Percentiles rank a stretch among this genome's conserved stretches.
Evolutionary conservation across 2,888 invertebrate genomes (phyloP).

Genomic region (Apodemia duryi): DNA sequence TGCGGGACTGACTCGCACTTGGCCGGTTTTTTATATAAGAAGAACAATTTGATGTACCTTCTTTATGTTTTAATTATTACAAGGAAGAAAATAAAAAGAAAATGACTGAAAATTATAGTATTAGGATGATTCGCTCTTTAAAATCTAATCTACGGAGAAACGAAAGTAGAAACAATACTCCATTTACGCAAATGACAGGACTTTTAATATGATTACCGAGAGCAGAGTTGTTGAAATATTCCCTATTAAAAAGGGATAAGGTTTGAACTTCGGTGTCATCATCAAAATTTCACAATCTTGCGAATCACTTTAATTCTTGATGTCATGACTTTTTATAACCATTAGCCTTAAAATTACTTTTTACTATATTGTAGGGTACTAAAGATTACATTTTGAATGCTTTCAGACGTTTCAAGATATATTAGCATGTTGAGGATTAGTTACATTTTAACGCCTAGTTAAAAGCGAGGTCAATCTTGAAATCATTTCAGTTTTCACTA

Average conservation of each 20-base stretch:
- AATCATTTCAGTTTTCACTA: no score
- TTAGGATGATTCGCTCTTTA: neutral
- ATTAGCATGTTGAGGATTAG: no score
- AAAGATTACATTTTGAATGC: no score
- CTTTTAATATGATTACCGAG: neutral
- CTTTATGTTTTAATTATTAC: slow-evolving; percentile 1
- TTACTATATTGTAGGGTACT: neutral
- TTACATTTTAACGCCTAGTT: no score
- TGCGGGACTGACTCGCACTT: no score
- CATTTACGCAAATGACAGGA: slow-evolving; percentile 6
- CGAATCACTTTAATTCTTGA: slow-evolving; percentile 1
- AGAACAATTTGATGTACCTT: no score
- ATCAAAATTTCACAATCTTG: neutral
- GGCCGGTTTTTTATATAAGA: no score
- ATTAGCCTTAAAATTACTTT: neutral
- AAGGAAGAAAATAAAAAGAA: neutral
- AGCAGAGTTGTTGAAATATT: neutral
- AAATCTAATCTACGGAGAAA: neutral
- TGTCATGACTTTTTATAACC: neutral
- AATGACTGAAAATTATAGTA: neutral
- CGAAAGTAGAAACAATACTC: neutral
- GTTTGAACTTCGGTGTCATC: no score
- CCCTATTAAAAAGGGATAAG: no score
- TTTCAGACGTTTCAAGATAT: no score
- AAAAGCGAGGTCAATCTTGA: no score